Percentiles rank a stretch among this genome's conserved stretches.
phyloP scores from a whole-genome alignment of 2,113 vertebrate species.

The Typhlomys cinereus region DNA sequence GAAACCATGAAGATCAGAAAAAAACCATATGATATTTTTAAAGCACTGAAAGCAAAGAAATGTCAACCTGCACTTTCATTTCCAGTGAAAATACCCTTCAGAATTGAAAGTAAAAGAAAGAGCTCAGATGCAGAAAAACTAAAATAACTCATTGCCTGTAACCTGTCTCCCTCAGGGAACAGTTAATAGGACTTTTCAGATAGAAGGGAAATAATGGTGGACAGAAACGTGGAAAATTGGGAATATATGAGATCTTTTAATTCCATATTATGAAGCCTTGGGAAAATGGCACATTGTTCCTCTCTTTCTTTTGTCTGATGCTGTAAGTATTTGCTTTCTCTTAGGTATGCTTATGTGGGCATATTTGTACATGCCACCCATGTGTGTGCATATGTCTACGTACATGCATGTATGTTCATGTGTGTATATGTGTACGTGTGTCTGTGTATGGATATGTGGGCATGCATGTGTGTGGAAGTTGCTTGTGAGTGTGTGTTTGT shows the following conservation, averaged over 20 bases:
- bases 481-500: too few species aligned
- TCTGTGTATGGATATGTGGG: too few species aligned
- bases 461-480: too few species aligned
- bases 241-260: constrained; percentile 14
- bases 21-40: neutral
- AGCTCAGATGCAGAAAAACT: constrained; percentile 4
- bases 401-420: neutral
- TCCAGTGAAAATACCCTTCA: constrained; percentile 12
- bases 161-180: neutral
- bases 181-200: neutral
- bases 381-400: too few species aligned
- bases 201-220: neutral
- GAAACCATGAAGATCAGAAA: neutral
- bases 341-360: neutral
- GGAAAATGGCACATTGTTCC: neutral
- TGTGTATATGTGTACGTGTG: too few species aligned
- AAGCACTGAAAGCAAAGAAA: neutral
- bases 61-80: neutral
- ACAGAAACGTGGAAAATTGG: neutral
- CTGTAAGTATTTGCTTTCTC: neutral
- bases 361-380: too few species aligned
- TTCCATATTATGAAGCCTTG: neutral
- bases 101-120: neutral
- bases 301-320: neutral
- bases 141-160: constrained; percentile 2